These are phyloP conservation scores for Busseola fusca DNA, from an alignment of 2,888 invertebrate species.

Conservation along the genomic window DNA sequence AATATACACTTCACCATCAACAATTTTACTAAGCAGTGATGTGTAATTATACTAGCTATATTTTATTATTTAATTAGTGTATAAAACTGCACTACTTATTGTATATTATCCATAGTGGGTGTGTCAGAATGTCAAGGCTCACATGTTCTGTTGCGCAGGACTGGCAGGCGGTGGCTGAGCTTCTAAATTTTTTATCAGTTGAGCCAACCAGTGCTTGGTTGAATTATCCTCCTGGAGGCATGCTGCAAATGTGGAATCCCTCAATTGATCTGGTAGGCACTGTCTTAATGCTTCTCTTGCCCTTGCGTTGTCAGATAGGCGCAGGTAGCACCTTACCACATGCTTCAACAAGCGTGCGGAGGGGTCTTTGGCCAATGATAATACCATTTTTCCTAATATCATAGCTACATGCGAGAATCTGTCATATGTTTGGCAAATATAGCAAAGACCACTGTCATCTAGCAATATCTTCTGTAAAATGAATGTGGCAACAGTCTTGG, in stretches of 20 bases:
- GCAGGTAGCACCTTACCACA: constrained; percentile 98
- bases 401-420: constrained; percentile 99
- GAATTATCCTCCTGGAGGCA: constrained; percentile 99
- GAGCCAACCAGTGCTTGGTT: constrained; percentile 98
- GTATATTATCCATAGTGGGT: constrained; percentile 74
- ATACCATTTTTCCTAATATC: constrained; percentile 99
- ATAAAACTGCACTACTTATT: constrained; percentile 66
- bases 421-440: constrained; percentile 99
- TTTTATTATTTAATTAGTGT: no score
- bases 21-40: no score
- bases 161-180: no score
- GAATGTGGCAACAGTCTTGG: constrained; percentile 99
- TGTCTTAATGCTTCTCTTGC: constrained; percentile 98
- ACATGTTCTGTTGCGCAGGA: constrained; percentile 86
- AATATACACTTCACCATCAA: constrained; percentile 50
- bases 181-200: constrained; percentile 97
- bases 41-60: no score
- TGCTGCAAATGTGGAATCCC: constrained; percentile 97
- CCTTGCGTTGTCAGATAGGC: constrained; percentile 99
- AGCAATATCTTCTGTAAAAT: constrained; percentile 99
- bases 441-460: constrained; percentile 99
- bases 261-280: constrained; percentile 98
- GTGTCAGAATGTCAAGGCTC: constrained; percentile 76
- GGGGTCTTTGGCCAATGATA: constrained; percentile 98
- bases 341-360: constrained; percentile 98